phyloP scores from a whole-genome alignment of 2,113 vertebrate species.

The Morone saxatilis region DNA sequence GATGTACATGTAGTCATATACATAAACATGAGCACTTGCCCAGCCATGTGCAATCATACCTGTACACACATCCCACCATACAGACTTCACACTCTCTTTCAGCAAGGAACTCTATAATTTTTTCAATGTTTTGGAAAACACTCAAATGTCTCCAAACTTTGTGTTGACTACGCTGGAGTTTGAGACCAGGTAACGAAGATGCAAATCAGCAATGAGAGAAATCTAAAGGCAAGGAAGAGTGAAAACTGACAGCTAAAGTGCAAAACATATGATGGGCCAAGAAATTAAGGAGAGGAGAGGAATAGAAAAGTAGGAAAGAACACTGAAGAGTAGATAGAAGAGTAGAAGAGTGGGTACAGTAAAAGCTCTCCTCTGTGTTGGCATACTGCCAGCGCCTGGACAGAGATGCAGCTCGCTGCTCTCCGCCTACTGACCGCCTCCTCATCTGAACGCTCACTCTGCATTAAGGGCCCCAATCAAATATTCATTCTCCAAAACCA shows the following conservation, averaged over 20 bases:
- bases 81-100: conserved; percentile 29
- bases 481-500: conserved; percentile 85
- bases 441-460: conserved; percentile 82
- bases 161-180: conserved; percentile 12
- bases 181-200: conserved; percentile 27
- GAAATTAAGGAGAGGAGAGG: conserved; percentile 26
- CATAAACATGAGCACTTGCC: conserved; percentile 60
- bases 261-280: conserved; percentile 28
- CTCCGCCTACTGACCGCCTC: conserved; percentile 81
- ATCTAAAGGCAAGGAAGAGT: conserved; percentile 10
- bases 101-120: background rate
- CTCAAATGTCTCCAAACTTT: conserved; percentile 25
- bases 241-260: conserved; percentile 40
- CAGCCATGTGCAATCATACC: conserved; percentile 24
- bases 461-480: conserved; percentile 85
- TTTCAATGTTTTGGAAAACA: conserved; percentile 37
- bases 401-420: conserved; percentile 76
- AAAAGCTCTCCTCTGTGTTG: conserved; percentile 72
- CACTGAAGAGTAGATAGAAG: conserved; percentile 52
- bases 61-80: conserved; percentile 23
- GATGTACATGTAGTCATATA: conserved; percentile 43
- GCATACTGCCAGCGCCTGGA: conserved; percentile 73
- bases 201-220: conserved; percentile 48
- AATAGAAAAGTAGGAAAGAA: conserved; percentile 38
- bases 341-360: conserved; percentile 75